Base-by-base conservation (phyloP, 2,888 invertebrate species). In the Phalangium opilio region DNA sequence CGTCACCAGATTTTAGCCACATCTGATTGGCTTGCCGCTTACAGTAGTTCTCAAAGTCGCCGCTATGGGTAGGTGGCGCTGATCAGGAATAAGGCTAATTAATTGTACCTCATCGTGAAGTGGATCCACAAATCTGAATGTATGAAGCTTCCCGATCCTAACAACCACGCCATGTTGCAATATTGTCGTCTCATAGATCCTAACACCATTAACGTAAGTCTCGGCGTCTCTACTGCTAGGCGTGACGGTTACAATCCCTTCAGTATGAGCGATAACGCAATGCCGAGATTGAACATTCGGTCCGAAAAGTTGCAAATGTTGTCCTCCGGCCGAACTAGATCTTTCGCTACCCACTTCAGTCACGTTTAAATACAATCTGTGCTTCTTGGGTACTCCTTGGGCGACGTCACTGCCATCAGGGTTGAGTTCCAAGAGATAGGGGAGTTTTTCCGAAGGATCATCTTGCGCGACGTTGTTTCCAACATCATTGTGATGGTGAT, bases 231-330 rank as follows among this genome's bases (percentile, higher is more conserved):
- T 75, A 62, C 86, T 86, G 60, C 87, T 79, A 8, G 96, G 95
- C 21, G 95, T 95, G 39, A 95, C 78, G 2, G 84, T 83, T 57
- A 90, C 91, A 50, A 93, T 83, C 33, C 90, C 89, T 55, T 85
- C 83, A 48, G 86, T 78, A 63, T 79, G 78, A 45, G 91, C 85
- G 58, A 96, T 82, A 60, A 93, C 85, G 70, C 95, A 95, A 68
- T 96, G 96, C 46, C 90, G 76, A 11, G 93, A 80, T 71, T 86
- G 86, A 57, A 95, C 85, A 59, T 87, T 86, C 18, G 89, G 84
- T 12, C 90, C 91, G 64, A 82, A 83, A 43, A 73, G 58, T 66
- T 71, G 62, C 40, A 64, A 52, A 49, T 60, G 58, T 49, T 61
- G 62, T 61, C 77, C 85, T 40, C 60, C 61, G n/a, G 58, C 57